Evolutionary conservation across 2,113 vertebrate genomes (phyloP).

Genomic region (Condylura cristata): DNA sequence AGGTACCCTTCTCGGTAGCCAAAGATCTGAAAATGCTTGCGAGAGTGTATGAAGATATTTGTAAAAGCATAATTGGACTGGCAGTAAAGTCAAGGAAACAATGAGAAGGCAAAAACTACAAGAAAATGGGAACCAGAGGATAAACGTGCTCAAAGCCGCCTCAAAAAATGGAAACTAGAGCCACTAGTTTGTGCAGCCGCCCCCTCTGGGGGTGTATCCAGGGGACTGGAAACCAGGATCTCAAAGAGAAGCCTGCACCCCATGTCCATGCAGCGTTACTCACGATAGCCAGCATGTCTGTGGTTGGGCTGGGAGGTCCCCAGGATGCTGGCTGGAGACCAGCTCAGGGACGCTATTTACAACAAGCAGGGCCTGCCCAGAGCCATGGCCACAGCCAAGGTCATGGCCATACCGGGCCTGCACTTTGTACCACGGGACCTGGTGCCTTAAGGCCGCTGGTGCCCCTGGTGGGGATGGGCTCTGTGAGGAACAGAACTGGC

Average conservation of each 20-base stretch:
- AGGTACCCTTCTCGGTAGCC: not conserved
- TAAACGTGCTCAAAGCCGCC: not conserved
- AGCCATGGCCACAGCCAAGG: no score
- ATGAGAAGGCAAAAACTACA: not conserved
- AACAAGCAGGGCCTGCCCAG: no score
- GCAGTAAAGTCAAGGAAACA: not conserved
- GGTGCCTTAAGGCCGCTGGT: no score
- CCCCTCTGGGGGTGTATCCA: not conserved
- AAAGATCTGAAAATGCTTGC: not conserved
- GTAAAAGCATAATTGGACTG: not conserved
- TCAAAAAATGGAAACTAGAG: not conserved
- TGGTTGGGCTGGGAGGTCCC: no score
- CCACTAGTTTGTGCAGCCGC: not conserved
- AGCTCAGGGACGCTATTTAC: no score
- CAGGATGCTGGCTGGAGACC: no score
- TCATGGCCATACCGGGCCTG: no score
- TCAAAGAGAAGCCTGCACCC: not conserved
- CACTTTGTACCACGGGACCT: no score
- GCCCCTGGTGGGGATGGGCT: no score
- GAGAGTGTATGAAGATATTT: not conserved
- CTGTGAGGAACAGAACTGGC: no score
- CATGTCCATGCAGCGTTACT: fast-evolving
- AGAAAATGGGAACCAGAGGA: not conserved
- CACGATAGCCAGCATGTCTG: no score
- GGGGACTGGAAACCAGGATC: not conserved